Evolutionary conservation across 2,797 vertebrate species (phyloP).

Genomic region (Monodelphis domestica): DNA sequence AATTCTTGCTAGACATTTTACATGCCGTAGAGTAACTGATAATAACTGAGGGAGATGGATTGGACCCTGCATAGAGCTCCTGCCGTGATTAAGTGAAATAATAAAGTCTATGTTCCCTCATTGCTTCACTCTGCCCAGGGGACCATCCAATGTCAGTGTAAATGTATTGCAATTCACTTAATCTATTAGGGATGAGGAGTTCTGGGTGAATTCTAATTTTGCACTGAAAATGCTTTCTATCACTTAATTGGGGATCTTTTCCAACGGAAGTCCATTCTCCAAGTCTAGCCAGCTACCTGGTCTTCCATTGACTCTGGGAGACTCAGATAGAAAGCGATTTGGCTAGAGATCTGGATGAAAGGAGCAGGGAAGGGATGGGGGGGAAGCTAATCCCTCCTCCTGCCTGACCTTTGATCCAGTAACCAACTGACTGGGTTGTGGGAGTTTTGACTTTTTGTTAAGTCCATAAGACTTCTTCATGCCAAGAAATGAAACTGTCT

Average conservation of each 20-base stretch:
- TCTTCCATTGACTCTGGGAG: neutral
- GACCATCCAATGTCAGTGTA: neutral
- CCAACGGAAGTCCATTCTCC: neutral
- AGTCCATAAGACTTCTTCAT: neutral
- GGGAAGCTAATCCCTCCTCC: neutral
- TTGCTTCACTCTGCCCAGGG: neutral
- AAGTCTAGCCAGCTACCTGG: neutral
- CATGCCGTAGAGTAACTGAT: neutral
- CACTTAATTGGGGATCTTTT: neutral
- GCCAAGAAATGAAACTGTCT: neutral
- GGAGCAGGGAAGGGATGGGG: too few species aligned
- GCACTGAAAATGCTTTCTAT: neutral
- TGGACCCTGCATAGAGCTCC: neutral
- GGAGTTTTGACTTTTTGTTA: neutral
- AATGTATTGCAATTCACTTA: neutral
- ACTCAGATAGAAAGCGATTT: neutral
- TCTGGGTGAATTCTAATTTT: neutral
- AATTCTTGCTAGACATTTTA: neutral
- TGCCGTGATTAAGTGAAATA: slow-evolving; percentile 1
- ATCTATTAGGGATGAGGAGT: neutral
- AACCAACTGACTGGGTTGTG: neutral
- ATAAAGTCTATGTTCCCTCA: neutral
- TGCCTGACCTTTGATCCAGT: neutral
- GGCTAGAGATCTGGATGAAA: neutral
- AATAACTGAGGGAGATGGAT: neutral